A percentile compares a stretch with the other conserved stretches of the same genome.
These are phyloP conservation scores for Gastrophysa polygoni DNA, from an alignment of 2,888 invertebrate genomes.

Conservation along the genomic window DNA sequence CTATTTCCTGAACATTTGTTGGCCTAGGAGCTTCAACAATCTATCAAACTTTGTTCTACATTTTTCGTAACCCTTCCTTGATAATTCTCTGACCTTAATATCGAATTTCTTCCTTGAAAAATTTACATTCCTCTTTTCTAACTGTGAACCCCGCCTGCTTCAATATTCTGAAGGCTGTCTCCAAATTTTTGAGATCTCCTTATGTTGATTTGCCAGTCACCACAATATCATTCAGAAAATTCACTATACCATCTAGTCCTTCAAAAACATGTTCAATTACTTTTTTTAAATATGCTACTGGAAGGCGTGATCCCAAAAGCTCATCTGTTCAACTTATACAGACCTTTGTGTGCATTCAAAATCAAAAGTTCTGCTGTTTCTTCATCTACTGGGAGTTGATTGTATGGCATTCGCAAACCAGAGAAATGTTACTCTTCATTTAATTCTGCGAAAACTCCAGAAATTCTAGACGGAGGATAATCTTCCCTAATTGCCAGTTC, in stretches of 20 bases:
- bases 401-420: background rate
- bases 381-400: background rate
- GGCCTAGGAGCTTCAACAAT: slow-evolving; percentile 26
- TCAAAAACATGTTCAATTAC: background rate
- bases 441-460: background rate
- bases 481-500: too few relatives aligned
- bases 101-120: slow-evolving; percentile 43
- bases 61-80: slow-evolving; percentile 26
- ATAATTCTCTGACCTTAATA: slow-evolving; percentile 43
- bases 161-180: too few relatives aligned
- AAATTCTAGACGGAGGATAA: too few relatives aligned
- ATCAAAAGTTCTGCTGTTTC: background rate
- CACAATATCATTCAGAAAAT: background rate
- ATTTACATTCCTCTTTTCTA: slow-evolving; percentile 45
- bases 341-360: background rate
- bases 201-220: background rate
- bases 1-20: slow-evolving; percentile 19
- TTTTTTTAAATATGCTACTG: background rate
- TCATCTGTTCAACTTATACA: background rate
- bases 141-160: slow-evolving; percentile 36
- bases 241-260: background rate
- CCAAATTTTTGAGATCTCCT: too few relatives aligned
- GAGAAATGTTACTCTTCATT: background rate
- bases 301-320: background rate
- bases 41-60: slow-evolving; percentile 27